Evolutionary conservation across 2,113 vertebrate genomes (phyloP), one percentile per base, ranked within the genome.

Genomic region (Polypterus bichir): DNA sequence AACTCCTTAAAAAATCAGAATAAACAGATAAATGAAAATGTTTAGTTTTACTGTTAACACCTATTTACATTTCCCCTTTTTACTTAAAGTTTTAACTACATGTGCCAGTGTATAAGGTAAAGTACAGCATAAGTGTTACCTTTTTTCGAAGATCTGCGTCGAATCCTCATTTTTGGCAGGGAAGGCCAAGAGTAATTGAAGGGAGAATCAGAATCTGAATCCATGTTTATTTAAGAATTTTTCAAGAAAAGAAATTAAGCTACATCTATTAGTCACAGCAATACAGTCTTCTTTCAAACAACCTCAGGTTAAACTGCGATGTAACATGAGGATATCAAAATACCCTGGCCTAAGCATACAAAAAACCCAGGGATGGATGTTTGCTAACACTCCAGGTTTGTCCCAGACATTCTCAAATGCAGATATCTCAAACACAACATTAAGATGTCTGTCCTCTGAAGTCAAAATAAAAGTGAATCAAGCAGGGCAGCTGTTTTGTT

Each of bases 171-270:
- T 79, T 88, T 97, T 64, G 95, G 94, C 66, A 98, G 95, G 57
- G 93, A 94, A 63, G 96, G 96, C 96, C 96, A 98, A 54, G 95
- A 99, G 77, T 98, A 97, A 86, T 99, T 96, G 77, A 99, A 98
- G 65, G 96, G 96, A 69, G 91, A 97, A 74, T 99, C 95, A 1
- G 93, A 98, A 74, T 98, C 95, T 48, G 95, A 99, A 74, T 99
- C 96, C 96, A 99, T 99, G 69, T 53, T 48, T 3, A 65, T 74
- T 5, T 76, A 7, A 8, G 51, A 52, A 3, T 55, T 55, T 66
- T 63, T 62, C 71, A 75, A 76, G 62, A 65, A 62, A 67, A 68
- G 27, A 71, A 69, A 57, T 27, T 9, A 46, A 62, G 11, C 49
- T 54, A 65, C 27, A 27, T 27, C 27, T 27, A 27, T 27, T 27